phyloP scores from a whole-genome alignment of 2,113 vertebrate genomes.

The Hucho hucho region DNA sequence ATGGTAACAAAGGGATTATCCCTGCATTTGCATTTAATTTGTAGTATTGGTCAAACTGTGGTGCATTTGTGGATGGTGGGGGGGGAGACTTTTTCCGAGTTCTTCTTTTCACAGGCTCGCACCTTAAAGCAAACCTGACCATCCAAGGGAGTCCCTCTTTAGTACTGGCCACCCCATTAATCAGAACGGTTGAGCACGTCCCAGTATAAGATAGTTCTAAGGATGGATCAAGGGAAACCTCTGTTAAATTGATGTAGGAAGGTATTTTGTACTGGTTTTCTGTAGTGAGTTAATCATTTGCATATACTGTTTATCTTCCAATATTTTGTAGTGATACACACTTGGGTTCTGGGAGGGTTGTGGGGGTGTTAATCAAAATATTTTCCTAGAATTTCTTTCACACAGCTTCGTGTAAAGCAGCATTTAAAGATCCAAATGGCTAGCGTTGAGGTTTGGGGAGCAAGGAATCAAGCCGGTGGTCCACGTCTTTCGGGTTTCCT shows the following conservation, averaged over 20 bases:
- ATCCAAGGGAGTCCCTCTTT: conserved; percentile 45
- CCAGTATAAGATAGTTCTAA: conserved; percentile 43
- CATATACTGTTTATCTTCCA: neutral
- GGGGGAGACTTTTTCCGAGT: conserved; percentile 68
- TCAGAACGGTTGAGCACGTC: too few species aligned
- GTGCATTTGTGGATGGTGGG: conserved; percentile 14
- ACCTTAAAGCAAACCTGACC: conserved; percentile 55
- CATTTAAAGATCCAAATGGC: conserved; percentile 51
- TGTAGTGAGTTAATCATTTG: conserved; percentile 12
- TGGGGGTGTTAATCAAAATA: conserved; percentile 69
- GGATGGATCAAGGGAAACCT: conserved; percentile 53
- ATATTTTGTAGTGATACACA: conserved; percentile 35
- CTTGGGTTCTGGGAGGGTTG: conserved; percentile 38
- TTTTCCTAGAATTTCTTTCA: conserved; percentile 70
- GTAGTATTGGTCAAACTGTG: neutral
- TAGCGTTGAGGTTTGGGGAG: conserved; percentile 47
- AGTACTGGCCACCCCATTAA: neutral
- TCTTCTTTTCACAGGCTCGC: conserved; percentile 73
- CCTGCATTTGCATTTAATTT: neutral
- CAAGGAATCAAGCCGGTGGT: conserved; percentile 30
- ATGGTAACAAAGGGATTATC: neutral
- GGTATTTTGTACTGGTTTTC: conserved; percentile 57
- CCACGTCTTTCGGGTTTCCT: conserved; percentile 9
- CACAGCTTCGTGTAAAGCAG: conserved; percentile 67
- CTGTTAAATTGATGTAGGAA: conserved; percentile 63